These are phyloP conservation scores for Betta splendens DNA, from an alignment of 2,797 vertebrate genomes.

Conservation along the genomic window DNA sequence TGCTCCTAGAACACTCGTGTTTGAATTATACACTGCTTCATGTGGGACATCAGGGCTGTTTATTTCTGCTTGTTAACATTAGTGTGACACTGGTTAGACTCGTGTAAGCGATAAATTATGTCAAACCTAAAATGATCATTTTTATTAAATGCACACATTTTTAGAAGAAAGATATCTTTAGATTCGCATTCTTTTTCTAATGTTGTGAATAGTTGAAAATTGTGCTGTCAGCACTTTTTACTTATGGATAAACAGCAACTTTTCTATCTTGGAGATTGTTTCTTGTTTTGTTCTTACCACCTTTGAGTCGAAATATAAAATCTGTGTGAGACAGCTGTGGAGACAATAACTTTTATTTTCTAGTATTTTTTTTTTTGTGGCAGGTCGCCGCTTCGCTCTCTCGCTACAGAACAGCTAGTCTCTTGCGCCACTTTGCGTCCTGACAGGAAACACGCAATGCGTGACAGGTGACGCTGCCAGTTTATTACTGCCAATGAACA, in stretches of 20 bases:
- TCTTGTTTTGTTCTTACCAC: too few species aligned
- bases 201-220: too few species aligned
- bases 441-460: constrained; percentile 18
- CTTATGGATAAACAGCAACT: too few species aligned
- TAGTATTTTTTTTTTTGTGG: background rate
- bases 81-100: too few species aligned
- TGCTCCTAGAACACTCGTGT: background rate
- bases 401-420: background rate
- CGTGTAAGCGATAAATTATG: too few species aligned
- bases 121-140: too few species aligned
- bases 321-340: background rate
- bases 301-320: background rate
- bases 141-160: too few species aligned
- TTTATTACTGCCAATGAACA: constrained; percentile 81
- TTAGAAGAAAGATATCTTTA: too few species aligned
- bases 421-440: constrained; percentile 54
- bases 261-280: too few species aligned
- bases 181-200: too few species aligned
- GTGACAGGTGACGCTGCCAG: constrained; percentile 63
- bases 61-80: background rate
- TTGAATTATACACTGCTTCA: background rate
- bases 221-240: too few species aligned
- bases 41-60: background rate
- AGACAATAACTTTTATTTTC: too few species aligned
- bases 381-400: fast-evolving